phyloP scores from a whole-genome alignment of 92 coral and sea anemone genomes.

The Zoanthus sansibaricus region DNA sequence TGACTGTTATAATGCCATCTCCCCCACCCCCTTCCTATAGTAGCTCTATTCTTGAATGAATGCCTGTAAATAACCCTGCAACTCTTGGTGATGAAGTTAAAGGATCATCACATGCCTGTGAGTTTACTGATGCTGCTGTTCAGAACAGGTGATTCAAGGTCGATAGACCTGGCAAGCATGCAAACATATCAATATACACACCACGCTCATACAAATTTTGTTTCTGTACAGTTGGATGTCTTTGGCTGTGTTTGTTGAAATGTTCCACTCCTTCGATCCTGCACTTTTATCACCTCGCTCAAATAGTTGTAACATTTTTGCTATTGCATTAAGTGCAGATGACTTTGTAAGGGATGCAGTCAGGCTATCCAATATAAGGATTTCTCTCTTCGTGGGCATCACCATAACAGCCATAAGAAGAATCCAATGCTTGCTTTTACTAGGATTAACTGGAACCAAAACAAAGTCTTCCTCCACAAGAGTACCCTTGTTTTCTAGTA shows the following conservation, averaged over 20 bases:
- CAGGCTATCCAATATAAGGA: not conserved
- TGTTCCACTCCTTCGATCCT: not conserved
- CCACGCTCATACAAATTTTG: slow-evolving; percentile 53
- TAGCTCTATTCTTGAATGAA: not conserved
- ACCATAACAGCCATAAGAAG: not conserved
- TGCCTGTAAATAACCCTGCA: slow-evolving; percentile 1
- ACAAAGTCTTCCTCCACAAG: slow-evolving; percentile 7
- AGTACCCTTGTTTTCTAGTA: not conserved
- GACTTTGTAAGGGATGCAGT: not conserved
- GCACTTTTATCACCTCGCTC: not conserved
- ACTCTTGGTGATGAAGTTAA: not conserved
- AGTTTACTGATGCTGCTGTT: slow-evolving; percentile 3
- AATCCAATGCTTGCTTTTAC: not conserved
- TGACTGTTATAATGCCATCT: no score
- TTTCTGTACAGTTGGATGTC: slow-evolving; percentile 57
- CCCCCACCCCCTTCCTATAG: no score
- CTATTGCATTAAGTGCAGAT: not conserved
- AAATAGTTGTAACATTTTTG: not conserved
- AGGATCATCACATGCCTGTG: slow-evolving; percentile 2
- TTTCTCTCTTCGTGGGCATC: not conserved
- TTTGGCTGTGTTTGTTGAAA: slow-evolving; percentile 32
- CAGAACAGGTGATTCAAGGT: not conserved
- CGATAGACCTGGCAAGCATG: not conserved
- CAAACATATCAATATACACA: not conserved
- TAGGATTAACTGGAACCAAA: slow-evolving; percentile 1